Base-by-base conservation (phyloP, 2,113 vertebrate species). In the Irena cyanogastra region DNA sequence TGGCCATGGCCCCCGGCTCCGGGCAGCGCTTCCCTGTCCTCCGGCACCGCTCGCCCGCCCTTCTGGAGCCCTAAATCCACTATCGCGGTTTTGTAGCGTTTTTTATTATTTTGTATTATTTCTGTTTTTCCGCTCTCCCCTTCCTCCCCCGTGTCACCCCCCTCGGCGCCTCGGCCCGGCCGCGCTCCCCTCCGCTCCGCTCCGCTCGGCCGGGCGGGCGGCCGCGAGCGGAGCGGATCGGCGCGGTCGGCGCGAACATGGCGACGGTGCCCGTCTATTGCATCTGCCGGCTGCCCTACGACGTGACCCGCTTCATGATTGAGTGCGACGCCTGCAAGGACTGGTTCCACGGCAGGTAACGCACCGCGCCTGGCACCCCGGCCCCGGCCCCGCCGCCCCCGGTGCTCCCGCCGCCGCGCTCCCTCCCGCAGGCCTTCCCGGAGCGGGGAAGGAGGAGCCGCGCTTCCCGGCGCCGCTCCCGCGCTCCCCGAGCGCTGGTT, bases 271-370 rank as follows among this genome's bases (percentile, higher is more conserved):
- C 99, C 98, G 99, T 99, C 94, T 99, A 99, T 98, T 99, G 99
- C 98, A 98, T 99, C 98, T 99, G 99, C 98, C 98, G 99, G 98
- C 98, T 99, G 97, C 99, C 99, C 97, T 99, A 99, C 99, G 99
- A 99, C 98, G 99, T 99, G 97, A 99, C 98, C 98, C 99, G 99
- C 98, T 99, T 99, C 97, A 99, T 99, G 99, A 99, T 99, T 98
- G 99, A 99, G 97, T 99, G 99, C 98, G 99, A 99, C 93, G 98
- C 98, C 93, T 99, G 99, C 98, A 99, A 99, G 97, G 99, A 99
- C 98, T 99, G 99, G 99, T 99, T 99, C 97, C 99, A 99, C 98
- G 99, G 99, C 98, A 99, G 99, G 99, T 99, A 99, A 98, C 79
- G 35, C 79, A 61, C 54, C 31, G 66, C 54, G 80, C 56, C 44